A percentile compares a stretch with the other conserved stretches of the same genome.
These are phyloP conservation scores for Oryzias dopingdopingensis DNA, from an alignment of 2,797 vertebrate genomes.

Conservation along the genomic window DNA sequence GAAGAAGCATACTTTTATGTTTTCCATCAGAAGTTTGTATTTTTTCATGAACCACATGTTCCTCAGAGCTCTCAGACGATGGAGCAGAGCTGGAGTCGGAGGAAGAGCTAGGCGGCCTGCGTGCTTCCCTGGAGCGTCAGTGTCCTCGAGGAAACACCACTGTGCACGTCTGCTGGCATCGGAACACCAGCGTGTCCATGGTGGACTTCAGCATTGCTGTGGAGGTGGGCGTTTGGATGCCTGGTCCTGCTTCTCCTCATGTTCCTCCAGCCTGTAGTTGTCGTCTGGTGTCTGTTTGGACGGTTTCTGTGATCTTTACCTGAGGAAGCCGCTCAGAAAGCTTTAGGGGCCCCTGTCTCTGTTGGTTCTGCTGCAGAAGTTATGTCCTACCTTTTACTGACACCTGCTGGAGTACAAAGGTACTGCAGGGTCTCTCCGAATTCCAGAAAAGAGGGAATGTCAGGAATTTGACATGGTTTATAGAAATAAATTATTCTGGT, in stretches of 20 bases:
- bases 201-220: conserved; percentile 94
- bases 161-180: conserved; percentile 95
- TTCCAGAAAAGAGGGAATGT: too few relatives aligned
- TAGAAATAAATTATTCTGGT: too few relatives aligned
- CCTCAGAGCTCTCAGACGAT: conserved; percentile 86
- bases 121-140: conserved; percentile 90
- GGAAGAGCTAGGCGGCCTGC: conserved; percentile 88
- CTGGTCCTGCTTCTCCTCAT: conserved; percentile 3
- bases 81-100: conserved; percentile 88
- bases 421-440: conserved; percentile 50
- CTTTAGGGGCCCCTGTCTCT: conserved; percentile 40
- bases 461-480: too few relatives aligned
- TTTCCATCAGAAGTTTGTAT: too few relatives aligned
- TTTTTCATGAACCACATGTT: background rate
- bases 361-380: conserved; percentile 18
- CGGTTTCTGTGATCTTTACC: conserved; percentile 22
- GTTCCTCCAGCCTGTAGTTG: too few relatives aligned
- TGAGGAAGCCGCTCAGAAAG: conserved; percentile 50
- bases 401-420: conserved; percentile 72
- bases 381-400: conserved; percentile 74
- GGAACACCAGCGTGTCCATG: conserved; percentile 95
- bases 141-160: conserved; percentile 89
- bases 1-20: too few relatives aligned
- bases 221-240: conserved; percentile 79
- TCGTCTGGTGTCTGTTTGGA: too few relatives aligned